phyloP scores from a whole-genome alignment of 1,140 invertebrate genomes.

The Megalopta genalis region DNA sequence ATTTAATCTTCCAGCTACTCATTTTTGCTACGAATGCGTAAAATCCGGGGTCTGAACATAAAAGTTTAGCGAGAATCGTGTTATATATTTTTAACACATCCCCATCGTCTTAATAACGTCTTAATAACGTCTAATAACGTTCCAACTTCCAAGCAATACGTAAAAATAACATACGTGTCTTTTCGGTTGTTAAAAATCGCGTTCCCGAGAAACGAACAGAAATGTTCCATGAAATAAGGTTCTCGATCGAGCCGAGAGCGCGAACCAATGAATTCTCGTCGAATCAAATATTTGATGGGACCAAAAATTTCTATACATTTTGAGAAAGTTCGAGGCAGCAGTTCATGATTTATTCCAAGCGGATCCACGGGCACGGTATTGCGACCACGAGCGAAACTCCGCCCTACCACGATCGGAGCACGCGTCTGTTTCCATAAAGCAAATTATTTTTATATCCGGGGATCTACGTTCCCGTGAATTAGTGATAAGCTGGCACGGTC shows the following conservation, averaged over 20 bases:
- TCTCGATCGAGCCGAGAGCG: background rate
- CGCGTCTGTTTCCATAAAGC: slow-evolving; percentile 77
- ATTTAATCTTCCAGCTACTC: no score
- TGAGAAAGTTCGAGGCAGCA: slow-evolving; percentile 42
- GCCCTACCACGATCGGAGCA: slow-evolving; percentile 54
- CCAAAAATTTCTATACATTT: slow-evolving; percentile 51
- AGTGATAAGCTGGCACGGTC: slow-evolving; percentile 71
- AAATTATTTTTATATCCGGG: slow-evolving; percentile 77
- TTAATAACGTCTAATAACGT: no score
- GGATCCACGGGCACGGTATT: slow-evolving; percentile 46
- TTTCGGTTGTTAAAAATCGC: no score
- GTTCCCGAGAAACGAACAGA: no score
- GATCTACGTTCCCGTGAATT: slow-evolving; percentile 73
- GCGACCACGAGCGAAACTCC: slow-evolving; percentile 50
- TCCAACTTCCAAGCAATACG: background rate
- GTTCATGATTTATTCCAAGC: slow-evolving; percentile 66
- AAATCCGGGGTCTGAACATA: no score
- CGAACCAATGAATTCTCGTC: background rate
- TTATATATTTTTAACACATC: no score
- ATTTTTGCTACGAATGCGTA: no score
- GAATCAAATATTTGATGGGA: slow-evolving; percentile 29
- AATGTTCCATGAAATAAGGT: background rate
- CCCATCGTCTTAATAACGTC: no score
- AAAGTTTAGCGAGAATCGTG: no score
- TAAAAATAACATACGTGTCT: no score